A percentile compares a stretch with the other conserved stretches of the same genome.
Conservation (phyloP, 2,888 invertebrate genomes). For the Auanema sp. region DNA sequence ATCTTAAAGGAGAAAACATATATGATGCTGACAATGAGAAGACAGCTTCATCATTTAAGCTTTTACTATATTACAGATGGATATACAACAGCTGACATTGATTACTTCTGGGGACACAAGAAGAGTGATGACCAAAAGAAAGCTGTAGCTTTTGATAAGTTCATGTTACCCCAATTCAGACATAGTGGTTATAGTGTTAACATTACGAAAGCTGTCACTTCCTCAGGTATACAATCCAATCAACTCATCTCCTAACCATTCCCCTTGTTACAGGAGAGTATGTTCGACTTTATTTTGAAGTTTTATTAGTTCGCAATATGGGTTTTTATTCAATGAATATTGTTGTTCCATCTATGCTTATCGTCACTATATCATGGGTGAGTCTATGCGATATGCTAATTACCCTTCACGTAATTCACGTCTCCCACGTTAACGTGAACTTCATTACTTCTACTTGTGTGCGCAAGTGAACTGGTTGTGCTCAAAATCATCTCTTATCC, state of each 20-base stretch:
- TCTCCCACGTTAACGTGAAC: too few relatives aligned
- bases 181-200: slow-evolving; percentile 55
- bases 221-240: slow-evolving; percentile 42
- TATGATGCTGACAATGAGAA: neutral
- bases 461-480: neutral
- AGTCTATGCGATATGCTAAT: neutral
- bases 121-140: slow-evolving; percentile 60
- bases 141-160: slow-evolving; percentile 57
- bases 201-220: slow-evolving; percentile 50
- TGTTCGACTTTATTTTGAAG: slow-evolving; percentile 63
- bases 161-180: slow-evolving; percentile 68
- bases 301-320: slow-evolving; percentile 85
- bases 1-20: neutral
- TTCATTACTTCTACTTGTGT: too few relatives aligned
- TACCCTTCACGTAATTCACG: neutral
- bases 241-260: neutral
- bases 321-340: slow-evolving; percentile 87
- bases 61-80: slow-evolving; percentile 61
- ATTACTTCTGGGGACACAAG: slow-evolving; percentile 66
- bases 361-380: slow-evolving; percentile 63
- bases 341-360: slow-evolving; percentile 52
- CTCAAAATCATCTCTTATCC: too few relatives aligned
- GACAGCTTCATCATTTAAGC: too few relatives aligned
- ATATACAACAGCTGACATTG: slow-evolving; percentile 68
- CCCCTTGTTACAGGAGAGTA: slow-evolving; percentile 62